These are phyloP conservation scores for Colossoma macropomum DNA, from an alignment of 2,113 vertebrate species.

Conservation along the genomic window DNA sequence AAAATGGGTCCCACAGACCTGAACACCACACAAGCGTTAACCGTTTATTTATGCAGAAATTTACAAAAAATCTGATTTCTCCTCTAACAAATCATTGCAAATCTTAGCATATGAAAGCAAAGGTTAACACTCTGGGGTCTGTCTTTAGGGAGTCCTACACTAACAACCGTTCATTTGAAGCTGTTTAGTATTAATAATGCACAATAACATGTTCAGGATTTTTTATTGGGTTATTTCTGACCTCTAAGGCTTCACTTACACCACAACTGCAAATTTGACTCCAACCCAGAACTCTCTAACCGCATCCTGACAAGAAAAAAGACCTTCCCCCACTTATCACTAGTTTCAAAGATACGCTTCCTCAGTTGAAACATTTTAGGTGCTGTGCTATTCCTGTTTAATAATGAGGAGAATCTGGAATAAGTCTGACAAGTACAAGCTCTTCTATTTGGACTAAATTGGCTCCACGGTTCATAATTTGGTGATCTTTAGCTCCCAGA, in stretches of 20 bases:
- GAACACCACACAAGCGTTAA: too few species aligned
- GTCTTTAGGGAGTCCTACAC: neutral
- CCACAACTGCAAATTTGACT: too few species aligned
- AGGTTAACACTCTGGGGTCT: neutral
- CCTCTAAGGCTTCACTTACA: too few species aligned
- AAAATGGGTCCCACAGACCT: too few species aligned
- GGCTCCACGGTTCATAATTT: slow-evolving; percentile 18
- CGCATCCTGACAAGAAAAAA: slow-evolving; percentile 20
- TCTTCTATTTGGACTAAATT: slow-evolving; percentile 17
- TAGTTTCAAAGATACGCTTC: slow-evolving; percentile 24
- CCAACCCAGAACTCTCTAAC: neutral
- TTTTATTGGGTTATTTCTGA: too few species aligned
- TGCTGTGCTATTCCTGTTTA: slow-evolving; percentile 29
- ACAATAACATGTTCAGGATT: too few species aligned
- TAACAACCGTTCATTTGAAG: too few species aligned
- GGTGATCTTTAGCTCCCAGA: neutral
- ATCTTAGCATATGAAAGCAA: neutral
- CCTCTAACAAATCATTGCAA: too few species aligned
- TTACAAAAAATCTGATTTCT: too few species aligned
- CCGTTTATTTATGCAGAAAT: too few species aligned
- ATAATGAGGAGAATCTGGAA: neutral
- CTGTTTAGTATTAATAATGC: too few species aligned
- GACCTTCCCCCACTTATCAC: slow-evolving; percentile 19
- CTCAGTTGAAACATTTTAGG: slow-evolving; percentile 46
- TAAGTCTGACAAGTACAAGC: slow-evolving; percentile 1